Evolutionary conservation across 1,140 invertebrate species (phyloP), one percentile per base, ranked within the genome.

Genomic region (Atta cephalotes): DNA sequence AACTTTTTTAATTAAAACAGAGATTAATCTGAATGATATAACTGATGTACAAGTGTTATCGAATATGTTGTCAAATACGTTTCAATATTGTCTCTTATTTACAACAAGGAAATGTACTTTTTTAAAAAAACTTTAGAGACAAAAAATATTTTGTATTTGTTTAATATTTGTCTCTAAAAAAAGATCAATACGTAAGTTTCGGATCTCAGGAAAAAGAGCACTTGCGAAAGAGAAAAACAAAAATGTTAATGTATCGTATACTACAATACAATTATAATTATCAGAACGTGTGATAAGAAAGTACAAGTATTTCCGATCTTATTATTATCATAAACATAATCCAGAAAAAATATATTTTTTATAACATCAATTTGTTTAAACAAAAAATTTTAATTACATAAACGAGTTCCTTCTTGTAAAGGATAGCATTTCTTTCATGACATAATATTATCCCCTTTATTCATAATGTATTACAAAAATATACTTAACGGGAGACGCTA

Each of bases 11-110:
- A 45, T 25, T 12, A 49, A 70, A 56, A 0, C 9, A 74, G 18
- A 72, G 51, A 74, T 56, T 74, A n/a, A 74, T 74, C 71, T 74
- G 49, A 35, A 58, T 45, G 31, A 66, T 72, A 56, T 72, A 56
- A 35, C 4, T 56, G 28, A 53, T 72, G 28, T 72, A 3, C 10
- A 66, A 66, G 31, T 66, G 35, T 9, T 45, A 68, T 45, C n/a
- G n/a, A 68, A 45, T n/a, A 21, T 21, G 31, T n/a, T 2, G 6
- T 3, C 18, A 66, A 65, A 1, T 68, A 39, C 12, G 9, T 65
- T 39, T 39, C 7, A 39, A 39, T 7, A 66, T 39, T 68, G 2
- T 3, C 14, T 39, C n/a, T 35, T 53, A 10, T 71, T 51, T 53
- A 25, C 18, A 25, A 53, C 3, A 28, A 14, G n/a, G 9, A 51